Conservation (phyloP, 1,140 invertebrate genomes). For the Leptopilina boulardi region DNA sequence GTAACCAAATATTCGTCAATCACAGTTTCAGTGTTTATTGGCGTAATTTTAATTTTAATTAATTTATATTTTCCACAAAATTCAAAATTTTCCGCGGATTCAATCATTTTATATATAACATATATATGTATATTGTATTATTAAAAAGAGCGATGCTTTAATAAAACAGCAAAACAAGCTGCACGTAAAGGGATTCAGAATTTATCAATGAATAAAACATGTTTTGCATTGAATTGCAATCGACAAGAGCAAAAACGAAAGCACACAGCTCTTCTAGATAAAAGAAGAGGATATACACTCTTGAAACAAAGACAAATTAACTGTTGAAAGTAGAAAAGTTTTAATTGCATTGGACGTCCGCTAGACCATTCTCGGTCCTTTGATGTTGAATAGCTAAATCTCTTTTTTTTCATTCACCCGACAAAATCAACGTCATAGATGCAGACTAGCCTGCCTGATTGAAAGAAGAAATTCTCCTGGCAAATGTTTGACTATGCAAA, state of each 20-base stretch:
- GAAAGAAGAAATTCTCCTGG: slow-evolving; percentile 45
- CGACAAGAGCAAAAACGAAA: slow-evolving; percentile 44
- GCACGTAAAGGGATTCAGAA: background rate
- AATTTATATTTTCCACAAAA: too few relatives aligned
- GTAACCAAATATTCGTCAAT: too few relatives aligned
- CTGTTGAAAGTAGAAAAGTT: slow-evolving; percentile 69
- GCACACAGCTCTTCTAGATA: slow-evolving; percentile 37
- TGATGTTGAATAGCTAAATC: slow-evolving; percentile 41
- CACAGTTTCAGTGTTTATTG: too few relatives aligned
- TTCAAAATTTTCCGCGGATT: background rate
- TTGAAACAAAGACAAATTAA: slow-evolving; percentile 69
- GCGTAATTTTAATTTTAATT: too few relatives aligned
- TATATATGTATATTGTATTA: too few relatives aligned
- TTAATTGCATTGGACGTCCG: slow-evolving; percentile 69
- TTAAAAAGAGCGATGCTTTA: background rate
- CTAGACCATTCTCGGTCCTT: slow-evolving; percentile 43
- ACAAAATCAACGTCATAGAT: slow-evolving; percentile 39
- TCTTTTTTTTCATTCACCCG: slow-evolving; percentile 34
- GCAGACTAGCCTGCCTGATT: slow-evolving; percentile 42
- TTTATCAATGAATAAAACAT: slow-evolving; percentile 45
- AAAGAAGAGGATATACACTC: background rate
- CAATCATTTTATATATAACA: too few relatives aligned
- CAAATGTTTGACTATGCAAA: slow-evolving; percentile 49
- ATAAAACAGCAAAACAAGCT: background rate
- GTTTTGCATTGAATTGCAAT: slow-evolving; percentile 42